A percentile compares a stretch with the other conserved stretches of the same genome.
Evolutionary conservation across 2,113 vertebrate genomes (phyloP).

Genomic region (Chrysochloris asiatica): DNA sequence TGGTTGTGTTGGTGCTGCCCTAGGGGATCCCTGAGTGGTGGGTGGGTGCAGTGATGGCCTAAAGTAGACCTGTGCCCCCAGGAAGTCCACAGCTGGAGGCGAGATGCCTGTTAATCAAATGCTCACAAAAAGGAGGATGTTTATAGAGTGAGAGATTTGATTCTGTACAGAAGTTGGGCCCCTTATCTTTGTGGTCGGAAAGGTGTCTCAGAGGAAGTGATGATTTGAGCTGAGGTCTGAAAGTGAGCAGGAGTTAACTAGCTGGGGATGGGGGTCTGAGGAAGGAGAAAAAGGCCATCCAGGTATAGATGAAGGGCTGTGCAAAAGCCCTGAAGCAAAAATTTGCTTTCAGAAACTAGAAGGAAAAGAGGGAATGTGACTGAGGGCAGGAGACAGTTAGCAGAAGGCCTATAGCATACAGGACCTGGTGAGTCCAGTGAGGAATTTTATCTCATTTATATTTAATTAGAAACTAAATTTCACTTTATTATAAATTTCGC

Average conservation of each 20-base stretch:
- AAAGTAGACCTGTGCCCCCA: no score
- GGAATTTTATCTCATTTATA: neutral
- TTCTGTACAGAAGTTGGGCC: neutral
- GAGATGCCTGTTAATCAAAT: neutral
- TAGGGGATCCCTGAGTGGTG: neutral
- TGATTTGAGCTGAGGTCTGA: neutral
- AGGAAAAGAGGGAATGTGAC: neutral
- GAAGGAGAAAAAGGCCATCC: neutral
- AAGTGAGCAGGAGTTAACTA: neutral
- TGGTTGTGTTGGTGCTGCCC: neutral
- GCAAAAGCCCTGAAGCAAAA: neutral
- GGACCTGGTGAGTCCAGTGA: neutral
- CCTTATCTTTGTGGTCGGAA: neutral
- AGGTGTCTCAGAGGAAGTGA: neutral
- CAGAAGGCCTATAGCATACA: neutral
- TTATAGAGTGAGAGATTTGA: neutral
- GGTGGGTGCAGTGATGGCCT: neutral
- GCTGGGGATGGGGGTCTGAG: neutral
- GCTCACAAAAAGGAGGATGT: neutral
- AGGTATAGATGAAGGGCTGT: neutral
- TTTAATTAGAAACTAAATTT: conserved; percentile 17
- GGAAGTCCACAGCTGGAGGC: no score
- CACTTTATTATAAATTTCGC: neutral
- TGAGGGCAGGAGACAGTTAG: neutral
- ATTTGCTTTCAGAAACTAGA: neutral